Evolutionary conservation across 2,888 invertebrate genomes (phyloP), one percentile per base, ranked within the genome.

Genomic region (Tetramorium bicarinatum): DNA sequence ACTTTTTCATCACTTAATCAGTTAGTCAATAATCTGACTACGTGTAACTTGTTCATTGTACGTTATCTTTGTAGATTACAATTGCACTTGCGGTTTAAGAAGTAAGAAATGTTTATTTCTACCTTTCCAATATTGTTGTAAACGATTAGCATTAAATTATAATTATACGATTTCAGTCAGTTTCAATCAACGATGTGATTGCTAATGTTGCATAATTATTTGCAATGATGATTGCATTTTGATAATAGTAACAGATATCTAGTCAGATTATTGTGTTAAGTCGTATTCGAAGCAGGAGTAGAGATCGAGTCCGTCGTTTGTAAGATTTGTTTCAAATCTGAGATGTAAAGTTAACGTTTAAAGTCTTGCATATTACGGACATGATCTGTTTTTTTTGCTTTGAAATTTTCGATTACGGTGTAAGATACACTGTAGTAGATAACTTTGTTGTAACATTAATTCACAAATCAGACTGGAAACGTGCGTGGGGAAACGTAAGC

Each of bases 401-500:
- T 49, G 71, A 79, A 59, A 44, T 34, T 47, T 66, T 79, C 6
- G 21, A 59, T 71, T 62, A 21, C 1, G 25, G 2, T 25, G 7
- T 29, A 75, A 62, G n/a, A 61, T 38, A 49, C 13, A 34, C 25
- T 64, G 21, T 18, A 25, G 15, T 41, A 72, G 62, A 77, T 66
- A 9, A 54, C n/a, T 66, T 77, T 1, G 29, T 41, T 41, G 13
- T 56, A 77, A 77, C n/a, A n/a, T 56, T 44, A 66, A 69, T 13
- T 61, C 25, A 25, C 25, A 71, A 71, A 41, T 74, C 13, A 59
- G 47, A 8, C 29, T 69, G 56, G n/a, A 77, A 44, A 56, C 13
- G 25, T 61, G 72, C 25, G 47, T 47, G 49, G 79, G 49, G 9
- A 34, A 34, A 34, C 29, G 29, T 79, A 71, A 59, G 71, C 71